Percentiles rank a stretch among this genome's conserved stretches.
Evolutionary conservation across 2,113 vertebrate genomes (phyloP).

Genomic region (Entosphenus tridentatus): DNA sequence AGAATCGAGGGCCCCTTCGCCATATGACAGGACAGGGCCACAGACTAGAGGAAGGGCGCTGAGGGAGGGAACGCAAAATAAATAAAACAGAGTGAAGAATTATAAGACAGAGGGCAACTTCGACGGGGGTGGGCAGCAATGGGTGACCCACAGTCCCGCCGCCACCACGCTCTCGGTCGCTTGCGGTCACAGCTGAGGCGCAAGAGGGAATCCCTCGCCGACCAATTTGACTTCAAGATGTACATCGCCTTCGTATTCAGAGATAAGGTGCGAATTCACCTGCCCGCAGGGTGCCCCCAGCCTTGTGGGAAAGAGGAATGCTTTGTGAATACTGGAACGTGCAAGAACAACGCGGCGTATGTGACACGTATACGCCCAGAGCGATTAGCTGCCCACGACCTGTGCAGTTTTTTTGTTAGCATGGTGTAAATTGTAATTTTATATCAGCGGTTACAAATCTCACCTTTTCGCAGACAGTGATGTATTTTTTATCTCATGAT

Average conservation of each 20-base stretch:
- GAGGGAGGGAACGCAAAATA: no score
- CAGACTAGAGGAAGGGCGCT: no score
- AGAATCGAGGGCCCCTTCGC: no score
- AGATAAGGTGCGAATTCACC: slow-evolving; percentile 51
- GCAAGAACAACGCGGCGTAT: background rate
- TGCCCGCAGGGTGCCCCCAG: background rate
- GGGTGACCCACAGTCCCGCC: slow-evolving; percentile 96
- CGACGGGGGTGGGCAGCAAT: slow-evolving; percentile 21
- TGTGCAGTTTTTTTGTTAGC: background rate
- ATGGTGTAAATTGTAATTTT: background rate
- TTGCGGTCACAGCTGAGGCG: slow-evolving; percentile 98
- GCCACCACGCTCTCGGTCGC: slow-evolving; percentile 98
- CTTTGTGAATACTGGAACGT: background rate
- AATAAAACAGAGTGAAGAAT: background rate
- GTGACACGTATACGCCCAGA: background rate
- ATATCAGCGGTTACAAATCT: no score
- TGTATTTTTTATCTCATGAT: no score
- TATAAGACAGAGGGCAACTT: background rate
- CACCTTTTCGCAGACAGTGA: no score
- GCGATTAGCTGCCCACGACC: background rate
- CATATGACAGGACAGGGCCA: no score
- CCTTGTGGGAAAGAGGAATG: background rate
- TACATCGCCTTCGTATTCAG: slow-evolving; percentile 99
- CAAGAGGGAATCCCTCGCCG: slow-evolving; percentile 99
- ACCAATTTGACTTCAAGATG: slow-evolving; percentile 99